phyloP scores from a whole-genome alignment of 2,888 invertebrate species.

The Melieria omissa region DNA sequence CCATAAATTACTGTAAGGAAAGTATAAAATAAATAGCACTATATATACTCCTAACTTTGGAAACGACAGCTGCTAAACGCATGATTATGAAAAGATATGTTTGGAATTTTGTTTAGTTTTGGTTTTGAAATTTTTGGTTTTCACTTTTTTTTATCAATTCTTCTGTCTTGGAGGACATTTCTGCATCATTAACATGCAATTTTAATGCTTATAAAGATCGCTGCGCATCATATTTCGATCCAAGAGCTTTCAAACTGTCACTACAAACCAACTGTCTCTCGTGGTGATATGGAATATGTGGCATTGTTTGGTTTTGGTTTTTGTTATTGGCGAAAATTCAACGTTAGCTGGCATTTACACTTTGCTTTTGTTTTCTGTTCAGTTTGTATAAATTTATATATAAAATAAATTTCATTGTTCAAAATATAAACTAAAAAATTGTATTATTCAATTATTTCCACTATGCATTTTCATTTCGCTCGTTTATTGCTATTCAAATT shows the following conservation, averaged over 20 bases:
- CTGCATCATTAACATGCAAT: not conserved
- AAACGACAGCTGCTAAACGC: constrained; percentile 32
- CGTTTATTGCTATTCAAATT: constrained; percentile 46
- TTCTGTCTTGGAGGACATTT: constrained; percentile 12
- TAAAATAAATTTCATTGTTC: constrained; percentile 53
- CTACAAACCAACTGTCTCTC: not conserved
- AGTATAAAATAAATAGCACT: constrained; percentile 33
- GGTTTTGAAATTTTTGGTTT: constrained; percentile 29
- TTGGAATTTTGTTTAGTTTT: constrained; percentile 28
- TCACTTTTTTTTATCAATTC: constrained; percentile 30
- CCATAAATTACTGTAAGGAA: constrained; percentile 36
- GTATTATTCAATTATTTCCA: constrained; percentile 16
- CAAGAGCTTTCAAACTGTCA: not conserved
- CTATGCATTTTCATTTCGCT: constrained; percentile 29
- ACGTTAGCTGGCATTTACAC: constrained; percentile 2
- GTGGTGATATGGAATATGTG: not conserved
- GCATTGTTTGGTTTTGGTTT: constrained; percentile 5
- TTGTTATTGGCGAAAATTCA: constrained; percentile 1
- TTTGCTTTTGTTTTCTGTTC: constrained; percentile 39
- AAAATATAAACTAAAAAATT: constrained; percentile 44
- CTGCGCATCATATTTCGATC: not conserved
- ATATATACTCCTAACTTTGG: constrained; percentile 24
- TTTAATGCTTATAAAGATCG: not conserved
- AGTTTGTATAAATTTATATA: constrained; percentile 57
- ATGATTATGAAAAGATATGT: constrained; percentile 41